Evolutionary conservation across 2,113 vertebrate genomes (phyloP).

Genomic region (Maccullochella peelii): DNA sequence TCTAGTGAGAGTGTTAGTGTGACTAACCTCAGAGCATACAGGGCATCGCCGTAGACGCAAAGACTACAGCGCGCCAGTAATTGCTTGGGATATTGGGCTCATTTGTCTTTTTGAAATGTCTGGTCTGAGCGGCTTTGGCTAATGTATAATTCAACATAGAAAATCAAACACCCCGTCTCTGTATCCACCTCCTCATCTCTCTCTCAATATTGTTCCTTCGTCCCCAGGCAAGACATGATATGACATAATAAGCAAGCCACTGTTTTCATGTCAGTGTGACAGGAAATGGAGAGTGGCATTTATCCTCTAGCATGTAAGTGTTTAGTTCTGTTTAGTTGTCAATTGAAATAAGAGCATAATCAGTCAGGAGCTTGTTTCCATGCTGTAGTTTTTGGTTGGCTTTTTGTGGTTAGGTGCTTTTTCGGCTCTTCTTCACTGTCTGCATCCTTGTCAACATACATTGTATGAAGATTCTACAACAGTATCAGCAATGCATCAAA

Average conservation of each 20-base stretch:
- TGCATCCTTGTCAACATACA: constrained; percentile 29
- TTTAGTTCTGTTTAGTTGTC: constrained; percentile 57
- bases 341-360: constrained; percentile 41
- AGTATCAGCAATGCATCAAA: constrained; percentile 35
- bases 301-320: constrained; percentile 39
- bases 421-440: constrained; percentile 1
- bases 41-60: constrained; percentile 27
- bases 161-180: constrained; percentile 62
- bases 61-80: constrained; percentile 37
- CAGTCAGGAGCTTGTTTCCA: constrained; percentile 33
- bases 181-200: constrained; percentile 63
- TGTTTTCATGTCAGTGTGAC: constrained; percentile 41
- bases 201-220: constrained; percentile 52
- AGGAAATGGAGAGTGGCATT: constrained; percentile 49
- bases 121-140: constrained; percentile 61
- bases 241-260: constrained; percentile 51
- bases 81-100: constrained; percentile 59
- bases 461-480: constrained; percentile 11
- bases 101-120: constrained; percentile 65
- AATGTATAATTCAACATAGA: constrained; percentile 71
- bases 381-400: constrained; percentile 20
- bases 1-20: constrained; percentile 22
- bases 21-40: constrained; percentile 38
- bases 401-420: constrained; percentile 5
- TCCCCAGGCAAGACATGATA: constrained; percentile 52